Evolutionary conservation across 2,113 vertebrate genomes (phyloP), one percentile per base, ranked within the genome.

Genomic region (Oriolus oriolus): DNA sequence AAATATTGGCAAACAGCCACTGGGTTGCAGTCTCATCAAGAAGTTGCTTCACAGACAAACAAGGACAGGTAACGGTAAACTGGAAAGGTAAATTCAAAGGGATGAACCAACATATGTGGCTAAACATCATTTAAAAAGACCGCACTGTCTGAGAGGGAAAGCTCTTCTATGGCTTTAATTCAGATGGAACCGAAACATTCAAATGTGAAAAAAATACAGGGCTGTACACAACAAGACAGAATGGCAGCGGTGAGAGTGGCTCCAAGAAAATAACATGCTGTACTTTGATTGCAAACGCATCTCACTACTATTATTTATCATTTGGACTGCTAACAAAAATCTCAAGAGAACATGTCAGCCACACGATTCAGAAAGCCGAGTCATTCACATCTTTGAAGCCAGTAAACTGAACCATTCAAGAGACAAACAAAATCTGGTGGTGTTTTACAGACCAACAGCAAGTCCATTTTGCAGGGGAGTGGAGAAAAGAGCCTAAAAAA

Each of bases 1-100:
- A 97, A 97, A 97, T 96, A 97, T 97, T 90, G 98, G 98, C 98
- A 98, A 97, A 95, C 94, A 47, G 97, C 98, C 98, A 98, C 75
- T 93, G 87, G 98, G 93, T 28, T 84, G 76, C 84, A 81, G 78
- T 42, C 59, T 89, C 74, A 69, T 81, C 90, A 79, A 96, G 75
- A 76, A 24, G 41, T 23, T 50, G 78, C 63, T 92, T 45, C 70
- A 50, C 75, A 87, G 59, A 50, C 54, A 71, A 42, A 94, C 7
- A 7, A 1, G 14, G 83, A 57, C 73, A 96, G 94, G 92, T 96
- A 96, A 54, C 4, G 10, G 49, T 60, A 64, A 92, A 82, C 31
- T 63, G 23, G 27, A 90, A 66, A 12, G 30, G n/a, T 71, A 65
- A 84, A 87, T 66, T 49, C 64, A 65, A 84, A 84, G 44, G 31